A percentile compares a stretch with the other conserved stretches of the same genome.
phyloP scores from a whole-genome alignment of 2,113 vertebrate species.

The Platycercus adscitus region DNA sequence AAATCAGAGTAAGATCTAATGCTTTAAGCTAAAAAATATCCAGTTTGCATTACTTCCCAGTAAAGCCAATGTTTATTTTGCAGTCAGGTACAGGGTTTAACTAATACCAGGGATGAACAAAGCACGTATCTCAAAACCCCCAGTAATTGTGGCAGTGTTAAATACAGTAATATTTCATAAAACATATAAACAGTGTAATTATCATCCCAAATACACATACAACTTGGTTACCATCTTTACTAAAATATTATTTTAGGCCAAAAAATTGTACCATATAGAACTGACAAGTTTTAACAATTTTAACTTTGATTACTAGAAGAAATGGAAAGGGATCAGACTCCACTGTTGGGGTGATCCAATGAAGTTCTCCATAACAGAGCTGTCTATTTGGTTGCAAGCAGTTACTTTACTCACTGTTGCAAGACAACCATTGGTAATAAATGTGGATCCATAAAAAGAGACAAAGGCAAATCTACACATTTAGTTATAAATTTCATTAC shows the following conservation, averaged over 20 bases:
- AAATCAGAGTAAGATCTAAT: neutral
- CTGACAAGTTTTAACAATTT: fast-evolving
- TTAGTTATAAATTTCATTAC: neutral
- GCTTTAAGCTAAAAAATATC: neutral
- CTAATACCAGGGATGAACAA: neutral
- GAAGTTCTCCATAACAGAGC: neutral
- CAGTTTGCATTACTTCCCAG: neutral
- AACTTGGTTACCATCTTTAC: neutral
- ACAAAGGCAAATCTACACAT: neutral
- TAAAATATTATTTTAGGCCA: neutral
- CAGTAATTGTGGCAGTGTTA: neutral
- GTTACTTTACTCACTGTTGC: neutral
- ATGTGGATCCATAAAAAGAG: neutral
- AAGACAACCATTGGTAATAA: neutral
- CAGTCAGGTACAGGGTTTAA: neutral
- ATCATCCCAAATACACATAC: neutral
- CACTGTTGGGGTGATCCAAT: neutral
- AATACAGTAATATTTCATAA: neutral
- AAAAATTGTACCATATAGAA: neutral
- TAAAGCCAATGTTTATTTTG: neutral
- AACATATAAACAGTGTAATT: neutral
- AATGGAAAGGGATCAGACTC: neutral
- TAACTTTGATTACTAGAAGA: neutral
- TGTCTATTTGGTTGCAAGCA: neutral
- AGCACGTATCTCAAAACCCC: neutral